Evolutionary conservation across 2,797 vertebrate genomes (phyloP).

Genomic region (Salarias fasciatus): DNA sequence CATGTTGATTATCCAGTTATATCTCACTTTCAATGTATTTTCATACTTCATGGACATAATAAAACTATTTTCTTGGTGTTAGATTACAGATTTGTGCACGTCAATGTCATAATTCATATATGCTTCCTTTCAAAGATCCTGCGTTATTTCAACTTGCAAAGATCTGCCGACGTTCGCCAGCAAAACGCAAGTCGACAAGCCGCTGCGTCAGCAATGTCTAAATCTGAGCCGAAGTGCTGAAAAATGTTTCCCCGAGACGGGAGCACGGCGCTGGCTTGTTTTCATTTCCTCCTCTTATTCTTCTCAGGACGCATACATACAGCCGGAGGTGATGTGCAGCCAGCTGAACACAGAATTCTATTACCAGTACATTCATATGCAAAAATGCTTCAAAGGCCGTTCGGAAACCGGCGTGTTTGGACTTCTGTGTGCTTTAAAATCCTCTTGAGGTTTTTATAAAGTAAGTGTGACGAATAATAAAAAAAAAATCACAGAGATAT

Average conservation of each 20-base stretch:
- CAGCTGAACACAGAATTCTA: conserved; percentile 34
- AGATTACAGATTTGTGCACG: neutral
- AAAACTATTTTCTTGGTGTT: too few relatives aligned
- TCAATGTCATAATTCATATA: neutral
- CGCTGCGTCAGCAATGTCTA: conserved; percentile 32
- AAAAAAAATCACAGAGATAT: neutral
- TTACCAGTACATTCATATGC: conserved; percentile 48
- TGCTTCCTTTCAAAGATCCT: neutral
- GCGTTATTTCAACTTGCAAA: conserved; percentile 11
- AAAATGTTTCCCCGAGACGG: conserved; percentile 38
- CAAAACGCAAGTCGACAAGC: conserved; percentile 32
- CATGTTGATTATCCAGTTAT: too few relatives aligned
- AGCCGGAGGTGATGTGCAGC: conserved; percentile 53
- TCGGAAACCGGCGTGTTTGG: conserved; percentile 16
- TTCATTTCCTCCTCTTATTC: conserved; percentile 9
- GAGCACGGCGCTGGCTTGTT: conserved; percentile 14
- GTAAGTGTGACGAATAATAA: neutral
- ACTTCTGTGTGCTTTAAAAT: conserved; percentile 21
- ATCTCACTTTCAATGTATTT: too few relatives aligned
- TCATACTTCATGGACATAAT: too few relatives aligned
- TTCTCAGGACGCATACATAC: conserved; percentile 40
- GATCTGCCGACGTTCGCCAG: conserved; percentile 13
- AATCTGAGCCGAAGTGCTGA: conserved; percentile 29
- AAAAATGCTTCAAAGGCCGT: conserved; percentile 50
- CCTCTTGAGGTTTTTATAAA: conserved; percentile 6